phyloP scores from a whole-genome alignment of 23 tunicate species.

The Trididemnum clinides region DNA sequence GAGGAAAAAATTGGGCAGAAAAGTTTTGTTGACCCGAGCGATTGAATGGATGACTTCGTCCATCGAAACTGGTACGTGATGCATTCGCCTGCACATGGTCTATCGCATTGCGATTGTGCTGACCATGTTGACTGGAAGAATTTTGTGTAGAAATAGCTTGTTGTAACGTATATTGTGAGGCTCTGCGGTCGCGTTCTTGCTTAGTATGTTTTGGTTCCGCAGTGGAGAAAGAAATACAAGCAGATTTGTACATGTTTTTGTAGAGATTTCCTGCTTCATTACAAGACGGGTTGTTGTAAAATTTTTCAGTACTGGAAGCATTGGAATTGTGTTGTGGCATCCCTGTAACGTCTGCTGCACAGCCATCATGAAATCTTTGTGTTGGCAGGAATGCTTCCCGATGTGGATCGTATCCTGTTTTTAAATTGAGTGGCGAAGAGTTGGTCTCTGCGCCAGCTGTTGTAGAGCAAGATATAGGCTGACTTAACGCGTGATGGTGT shows the following conservation, averaged over 20 bases:
- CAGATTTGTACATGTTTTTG: background rate
- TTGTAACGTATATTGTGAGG: too few species aligned
- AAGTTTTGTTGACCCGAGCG: background rate
- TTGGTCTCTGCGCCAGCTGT: slow-evolving; percentile 40
- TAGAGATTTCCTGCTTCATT: background rate
- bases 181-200: too few species aligned
- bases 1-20: slow-evolving; percentile 32
- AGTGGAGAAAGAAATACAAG: too few species aligned
- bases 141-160: too few species aligned
- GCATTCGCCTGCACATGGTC: too few species aligned
- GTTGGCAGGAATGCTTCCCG: background rate
- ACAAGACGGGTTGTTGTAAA: background rate
- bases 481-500: slow-evolving; percentile 50
- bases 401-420: too few species aligned
- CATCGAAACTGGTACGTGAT: too few species aligned
- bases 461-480: slow-evolving; percentile 21
- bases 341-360: background rate
- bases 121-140: too few species aligned
- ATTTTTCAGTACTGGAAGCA: background rate
- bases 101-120: too few species aligned
- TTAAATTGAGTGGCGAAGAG: slow-evolving; percentile 27
- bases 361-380: background rate
- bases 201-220: too few species aligned
- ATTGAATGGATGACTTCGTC: background rate
- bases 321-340: background rate